Conservation (phyloP, 2,797 vertebrate genomes). For the Discoglossus pictus region DNA sequence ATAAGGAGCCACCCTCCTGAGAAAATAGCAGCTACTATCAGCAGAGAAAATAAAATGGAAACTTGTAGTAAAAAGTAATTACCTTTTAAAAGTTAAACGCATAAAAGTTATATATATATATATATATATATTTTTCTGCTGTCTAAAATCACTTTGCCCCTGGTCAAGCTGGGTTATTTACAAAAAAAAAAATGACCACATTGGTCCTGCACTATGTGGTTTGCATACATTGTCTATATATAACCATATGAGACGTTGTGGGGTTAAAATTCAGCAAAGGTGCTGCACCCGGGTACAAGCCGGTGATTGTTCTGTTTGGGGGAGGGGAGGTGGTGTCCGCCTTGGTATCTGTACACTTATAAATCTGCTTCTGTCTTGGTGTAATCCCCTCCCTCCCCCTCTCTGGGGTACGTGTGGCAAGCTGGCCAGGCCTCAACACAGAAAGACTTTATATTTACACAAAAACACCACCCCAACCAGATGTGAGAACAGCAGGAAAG, state of each 20-base stretch:
- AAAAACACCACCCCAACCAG: conserved; percentile 10
- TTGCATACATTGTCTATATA: background rate
- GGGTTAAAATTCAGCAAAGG: conserved; percentile 8
- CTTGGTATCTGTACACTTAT: conserved; percentile 27
- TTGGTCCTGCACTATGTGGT: too few relatives aligned
- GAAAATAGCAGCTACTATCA: too few relatives aligned
- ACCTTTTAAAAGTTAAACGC: too few relatives aligned
- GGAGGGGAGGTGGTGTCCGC: background rate
- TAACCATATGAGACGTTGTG: background rate
- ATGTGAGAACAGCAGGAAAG: conserved; percentile 4
- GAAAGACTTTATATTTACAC: conserved; percentile 34
- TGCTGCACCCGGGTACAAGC: conserved; percentile 19
- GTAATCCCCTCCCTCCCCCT: conserved; percentile 33
- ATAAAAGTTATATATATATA: too few relatives aligned
- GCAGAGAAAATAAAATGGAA: too few relatives aligned
- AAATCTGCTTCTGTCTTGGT: conserved; percentile 26
- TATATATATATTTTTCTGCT: too few relatives aligned
- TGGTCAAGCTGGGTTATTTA: too few relatives aligned
- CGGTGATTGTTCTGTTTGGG: conserved; percentile 36
- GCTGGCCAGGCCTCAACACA: background rate
- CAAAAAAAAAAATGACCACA: too few relatives aligned
- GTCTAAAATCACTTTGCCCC: too few relatives aligned
- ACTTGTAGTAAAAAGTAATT: too few relatives aligned
- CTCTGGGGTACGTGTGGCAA: conserved; percentile 1
- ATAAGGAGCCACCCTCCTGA: too few relatives aligned